Percentiles rank a stretch among this genome's conserved stretches.
Evolutionary conservation across 1,140 invertebrate species (phyloP).

Genomic region (Drosophila serrata): DNA sequence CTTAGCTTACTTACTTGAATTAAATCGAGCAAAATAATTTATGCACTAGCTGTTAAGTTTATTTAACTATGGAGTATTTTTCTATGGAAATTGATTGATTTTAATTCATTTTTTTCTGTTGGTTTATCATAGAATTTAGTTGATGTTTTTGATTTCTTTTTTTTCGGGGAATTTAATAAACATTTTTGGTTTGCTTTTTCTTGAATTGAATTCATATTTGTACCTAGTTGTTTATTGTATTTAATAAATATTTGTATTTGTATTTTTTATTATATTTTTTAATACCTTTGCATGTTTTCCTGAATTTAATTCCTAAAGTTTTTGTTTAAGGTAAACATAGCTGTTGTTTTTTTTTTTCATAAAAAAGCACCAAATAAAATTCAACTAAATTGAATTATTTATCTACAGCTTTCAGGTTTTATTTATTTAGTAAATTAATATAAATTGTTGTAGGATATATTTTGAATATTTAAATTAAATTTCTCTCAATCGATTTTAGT

Average conservation of each 20-base stretch:
- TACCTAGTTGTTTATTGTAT: background rate
- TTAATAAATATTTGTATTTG: background rate
- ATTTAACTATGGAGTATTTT: background rate
- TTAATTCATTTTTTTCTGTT: background rate
- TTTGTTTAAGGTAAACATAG: background rate
- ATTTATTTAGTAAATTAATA: slow-evolving; percentile 3
- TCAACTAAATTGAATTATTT: background rate
- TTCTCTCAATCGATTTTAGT: background rate
- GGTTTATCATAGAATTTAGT: too few relatives aligned
- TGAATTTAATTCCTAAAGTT: background rate
- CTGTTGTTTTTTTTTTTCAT: background rate
- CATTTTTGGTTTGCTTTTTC: background rate
- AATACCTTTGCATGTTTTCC: background rate
- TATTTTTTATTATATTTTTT: too few relatives aligned
- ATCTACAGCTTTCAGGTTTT: background rate
- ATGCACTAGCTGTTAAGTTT: background rate
- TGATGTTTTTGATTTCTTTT: too few relatives aligned
- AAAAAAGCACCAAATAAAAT: background rate
- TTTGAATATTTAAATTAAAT: background rate
- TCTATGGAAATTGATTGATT: background rate
- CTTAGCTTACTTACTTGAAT: background rate
- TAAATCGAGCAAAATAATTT: slow-evolving; percentile 14
- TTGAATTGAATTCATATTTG: background rate
- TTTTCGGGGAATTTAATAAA: too few relatives aligned
- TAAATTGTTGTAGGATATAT: background rate